phyloP scores from a whole-genome alignment of 35 echinoderm and acorn worm species.

The Patiria miniata region DNA sequence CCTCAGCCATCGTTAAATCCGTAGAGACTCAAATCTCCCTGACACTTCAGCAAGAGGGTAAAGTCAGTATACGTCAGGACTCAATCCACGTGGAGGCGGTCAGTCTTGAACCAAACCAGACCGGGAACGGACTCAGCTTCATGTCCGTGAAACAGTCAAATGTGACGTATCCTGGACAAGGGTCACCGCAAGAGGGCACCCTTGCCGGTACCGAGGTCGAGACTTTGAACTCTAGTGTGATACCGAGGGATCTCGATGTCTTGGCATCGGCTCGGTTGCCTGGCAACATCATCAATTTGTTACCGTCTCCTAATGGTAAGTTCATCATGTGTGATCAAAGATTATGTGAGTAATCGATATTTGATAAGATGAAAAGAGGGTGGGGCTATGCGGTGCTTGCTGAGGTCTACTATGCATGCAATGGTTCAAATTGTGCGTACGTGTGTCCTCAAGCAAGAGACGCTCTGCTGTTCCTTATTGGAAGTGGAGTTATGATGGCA shows the following conservation, averaged over 20 bases:
- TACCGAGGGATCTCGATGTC: background rate
- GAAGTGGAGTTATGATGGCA: too few relatives aligned
- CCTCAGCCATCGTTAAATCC: background rate
- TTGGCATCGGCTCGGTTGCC: constrained; percentile 14
- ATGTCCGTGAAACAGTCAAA: background rate
- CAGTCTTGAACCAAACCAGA: background rate
- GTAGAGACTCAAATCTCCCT: background rate
- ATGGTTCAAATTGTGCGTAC: too few relatives aligned
- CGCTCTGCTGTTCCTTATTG: too few relatives aligned
- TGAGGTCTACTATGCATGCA: too few relatives aligned
- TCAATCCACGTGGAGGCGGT: constrained; percentile 25
- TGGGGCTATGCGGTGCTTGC: too few relatives aligned
- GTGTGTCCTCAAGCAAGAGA: too few relatives aligned
- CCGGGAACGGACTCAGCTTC: background rate
- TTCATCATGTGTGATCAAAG: too few relatives aligned
- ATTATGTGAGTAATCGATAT: too few relatives aligned
- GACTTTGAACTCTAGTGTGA: background rate
- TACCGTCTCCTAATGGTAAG: background rate
- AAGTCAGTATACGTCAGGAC: background rate
- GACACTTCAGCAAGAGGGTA: background rate
- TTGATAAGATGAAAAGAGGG: too few relatives aligned
- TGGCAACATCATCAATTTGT: background rate
- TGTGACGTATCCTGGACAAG: background rate
- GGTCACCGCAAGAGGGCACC: background rate
- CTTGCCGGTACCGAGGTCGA: background rate